Evolutionary conservation across 1,140 invertebrate genomes (phyloP), one percentile per base, ranked within the genome.

Genomic region (Monochamus saltuarius): DNA sequence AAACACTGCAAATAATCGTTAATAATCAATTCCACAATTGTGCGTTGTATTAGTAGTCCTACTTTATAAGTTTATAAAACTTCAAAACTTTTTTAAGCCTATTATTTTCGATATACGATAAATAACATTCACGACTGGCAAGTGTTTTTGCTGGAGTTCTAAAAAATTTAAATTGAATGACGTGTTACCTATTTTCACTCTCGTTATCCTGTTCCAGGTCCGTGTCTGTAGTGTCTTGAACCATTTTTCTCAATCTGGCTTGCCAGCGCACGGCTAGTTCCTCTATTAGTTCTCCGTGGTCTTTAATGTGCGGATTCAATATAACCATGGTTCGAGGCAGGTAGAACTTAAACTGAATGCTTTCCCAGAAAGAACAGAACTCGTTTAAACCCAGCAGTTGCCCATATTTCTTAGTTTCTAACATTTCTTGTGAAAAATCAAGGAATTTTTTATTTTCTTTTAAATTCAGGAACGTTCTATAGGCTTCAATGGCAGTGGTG

Each of bases 271-370:
- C 69, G 0, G 80, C 66, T 73, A 64, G 81, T 79, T 65, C 78
- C 71, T 39, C 78, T 63, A 68, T 82, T 79, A 61, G 73, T 73
- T 72, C 64, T 51, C 82, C 80, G 61, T 85, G 80, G 46, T 82
- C 78, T 10, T 78, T 67, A 2, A 84, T 66, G 22, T 75, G 75
- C 0, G 82, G 82, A 73, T 87, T 84, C 29, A 87, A 71, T 51
- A 83, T 79, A 34, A 87, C 80, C 8, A 85, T 75, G 49, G 85
- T 80, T 17, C 85, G 83, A 0, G 85, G 85, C 53, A 87, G 79
- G 39, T 82, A 74, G 34, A 84, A 74, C 51, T 81, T 70, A 47
- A 85, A 80, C 29, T 76, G 73, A 0, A 84, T 55, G 36, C 77
- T 49, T 75, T 62, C n/a, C 65, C 56, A 9, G 76, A 40, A 45